Evolutionary conservation across 92 coral and sea anemone genomes (phyloP), one percentile per base, ranked within the genome.

Genomic region (Meandrina meandrites): DNA sequence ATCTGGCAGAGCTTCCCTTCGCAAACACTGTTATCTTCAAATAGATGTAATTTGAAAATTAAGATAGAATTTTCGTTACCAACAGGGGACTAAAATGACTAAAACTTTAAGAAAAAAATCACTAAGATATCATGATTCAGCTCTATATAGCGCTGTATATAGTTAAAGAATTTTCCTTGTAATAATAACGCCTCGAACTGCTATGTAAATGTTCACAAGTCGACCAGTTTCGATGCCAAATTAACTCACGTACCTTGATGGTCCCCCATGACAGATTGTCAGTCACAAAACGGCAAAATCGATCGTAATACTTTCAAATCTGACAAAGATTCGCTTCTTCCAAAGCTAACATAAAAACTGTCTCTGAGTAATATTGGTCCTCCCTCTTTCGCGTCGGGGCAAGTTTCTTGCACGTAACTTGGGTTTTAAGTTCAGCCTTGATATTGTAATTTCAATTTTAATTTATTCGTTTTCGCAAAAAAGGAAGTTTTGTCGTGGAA

Each of bases 331-430:
- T 74, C 80, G 74, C 62, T 15, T 31, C 56, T 14, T 42, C 87
- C 87, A 84, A 84, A 57, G 28, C 87, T 60, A 84, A 74, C 73
- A 74, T 74, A 53, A 57, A n/a, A 5, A 1, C 24, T 56, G 80
- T 37, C 73, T 37, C 31, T 37, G 27, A 24, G 14, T 56, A 53
- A 84, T 84, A 84, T 84, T 84, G 87, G n/a, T 54, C 57, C 67
- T n/a, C 30, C 56, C 36, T 57, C 13, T 27, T 83, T 58, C 9
- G 47, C 80, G 71, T 56, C 73, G 48, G 37, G 21, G 64, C 72
- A 31, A 37, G 58, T 84, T 84, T 73, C 32, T 30, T 24, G 80
- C 87, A 84, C 87, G 87, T 77, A 84, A 84, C n/a, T 56, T n/a
- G 18, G 53, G 48, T n/a, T 56, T 16, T 31, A 22, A n/a, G 32